Evolutionary conservation across 2,113 vertebrate species (phyloP), one percentile per base, ranked within the genome.

Genomic region (Numida meleagris): DNA sequence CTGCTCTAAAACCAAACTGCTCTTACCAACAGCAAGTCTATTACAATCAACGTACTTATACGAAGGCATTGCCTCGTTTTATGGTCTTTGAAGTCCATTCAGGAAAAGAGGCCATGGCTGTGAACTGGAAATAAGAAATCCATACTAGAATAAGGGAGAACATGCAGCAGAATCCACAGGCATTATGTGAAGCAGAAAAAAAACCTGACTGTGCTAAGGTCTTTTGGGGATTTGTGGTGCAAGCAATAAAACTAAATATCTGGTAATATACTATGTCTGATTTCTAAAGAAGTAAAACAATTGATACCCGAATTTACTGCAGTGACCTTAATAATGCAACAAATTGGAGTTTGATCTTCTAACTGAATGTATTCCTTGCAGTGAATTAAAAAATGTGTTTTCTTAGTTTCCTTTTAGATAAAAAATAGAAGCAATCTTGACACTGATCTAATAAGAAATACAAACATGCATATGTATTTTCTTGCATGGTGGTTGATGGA

Each of bases 381-480:
- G 46, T 18, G 46, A 59, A 51, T 55, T 83, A 62, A 74, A 70
- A 88, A 48, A 19, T 4, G 12, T 15, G 10, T 77, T 86, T 80
- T 63, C 67, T 81, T 71, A 2, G 3, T 80, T 76, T 62, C 36
- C 61, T 91, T 82, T 38, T 34, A 82, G 79, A 75, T 42, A 67
- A 77, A 38, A 87, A 74, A 48, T 70, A 12, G 40, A 84, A 89
- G 63, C 45, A 66, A 42, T 82, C 62, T 82, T 42, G 50, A 76
- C n/a, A 45, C 15, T 46, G 86, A 89, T 95, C 84, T 82, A 79
- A 71, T 53, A 70, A 87, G 67, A 82, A 79, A 76, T 76, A 79
- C 36, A 76, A 40, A 68, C 31, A 85, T 93, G 53, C 58, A 83
- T 90, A 86, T 88, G 83, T 21, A 71, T 93, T 83, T 90, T 57